Base-by-base conservation (phyloP, 2,888 invertebrate species). In the Chalcis sispes region DNA sequence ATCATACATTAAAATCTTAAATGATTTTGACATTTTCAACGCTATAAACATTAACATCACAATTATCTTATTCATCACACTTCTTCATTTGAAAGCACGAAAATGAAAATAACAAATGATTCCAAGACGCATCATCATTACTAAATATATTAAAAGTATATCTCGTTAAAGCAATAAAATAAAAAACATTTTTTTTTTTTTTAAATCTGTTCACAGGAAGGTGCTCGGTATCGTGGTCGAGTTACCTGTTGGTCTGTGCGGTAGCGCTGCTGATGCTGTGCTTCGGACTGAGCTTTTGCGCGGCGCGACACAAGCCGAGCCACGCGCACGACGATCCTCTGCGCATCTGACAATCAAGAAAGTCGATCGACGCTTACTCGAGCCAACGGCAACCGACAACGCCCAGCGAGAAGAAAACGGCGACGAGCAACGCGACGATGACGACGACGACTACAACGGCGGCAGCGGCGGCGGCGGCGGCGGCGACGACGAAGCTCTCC, bases 161-260 rank as follows among this genome's bases (percentile, higher is more conserved):
- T n/a, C n/a, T n/a, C n/a, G n/a, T n/a, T n/a, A n/a, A n/a, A n/a
- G n/a, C n/a, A n/a, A n/a, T n/a, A n/a, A n/a, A n/a, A n/a, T n/a
- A n/a, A n/a, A n/a, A n/a, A n/a, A n/a, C n/a, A n/a, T n/a, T n/a
- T n/a, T n/a, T n/a, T n/a, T n/a, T n/a, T n/a, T n/a, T n/a, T n/a
- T n/a, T n/a, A n/a, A n/a, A 18, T 69, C 20, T 27, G 32, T 42
- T 67, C 18, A 8, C 90, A 91, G 91, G 91, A 77, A 90, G 90
- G 70, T 92, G 92, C 82, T 89, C 91, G 80, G 85, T 91, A 73
- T 91, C 91, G 75, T 91, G 91, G 91, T 91, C 91, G 71, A 89
- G 90, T 77, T 90, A 91, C 86, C 88, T 91, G 80, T 88, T 92
- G 80, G 89, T 89, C 32, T 89, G 89, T 75, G 90, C 91, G 42